These are phyloP conservation scores for Cinclus cinclus DNA, from an alignment of 2,113 vertebrate species.

Conservation along the genomic window DNA sequence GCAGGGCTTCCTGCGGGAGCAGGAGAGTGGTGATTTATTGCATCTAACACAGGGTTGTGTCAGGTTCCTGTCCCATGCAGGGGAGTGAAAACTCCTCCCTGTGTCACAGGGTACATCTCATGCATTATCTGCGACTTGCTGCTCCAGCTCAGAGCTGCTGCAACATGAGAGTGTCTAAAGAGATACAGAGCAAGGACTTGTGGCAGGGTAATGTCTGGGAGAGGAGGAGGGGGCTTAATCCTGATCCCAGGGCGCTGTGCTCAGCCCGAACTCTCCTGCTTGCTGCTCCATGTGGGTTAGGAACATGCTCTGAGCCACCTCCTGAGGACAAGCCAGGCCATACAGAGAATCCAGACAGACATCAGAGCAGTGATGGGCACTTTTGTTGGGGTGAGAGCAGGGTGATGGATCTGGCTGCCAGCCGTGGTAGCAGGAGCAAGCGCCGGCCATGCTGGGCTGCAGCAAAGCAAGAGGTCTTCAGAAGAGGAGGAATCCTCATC, in stretches of 20 bases:
- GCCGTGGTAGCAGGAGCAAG: neutral
- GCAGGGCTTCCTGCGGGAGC: neutral
- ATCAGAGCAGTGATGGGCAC: neutral
- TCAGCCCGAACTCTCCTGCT: neutral
- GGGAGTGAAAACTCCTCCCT: neutral
- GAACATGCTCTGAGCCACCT: neutral
- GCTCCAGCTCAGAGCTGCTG: neutral
- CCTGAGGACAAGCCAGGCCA: neutral
- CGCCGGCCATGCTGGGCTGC: neutral
- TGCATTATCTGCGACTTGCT: rapidly evolving
- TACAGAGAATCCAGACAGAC: neutral
- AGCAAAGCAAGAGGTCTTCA: neutral
- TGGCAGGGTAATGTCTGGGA: neutral
- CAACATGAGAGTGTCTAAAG: rapidly evolving
- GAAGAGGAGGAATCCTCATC: neutral
- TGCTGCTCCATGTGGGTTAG: rapidly evolving
- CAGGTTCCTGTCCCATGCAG: neutral
- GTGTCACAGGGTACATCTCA: rapidly evolving
- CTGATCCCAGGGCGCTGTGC: neutral
- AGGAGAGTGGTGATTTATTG: neutral
- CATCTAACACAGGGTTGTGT: rapidly evolving
- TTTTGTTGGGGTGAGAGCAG: neutral
- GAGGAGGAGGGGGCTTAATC: neutral
- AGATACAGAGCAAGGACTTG: neutral
- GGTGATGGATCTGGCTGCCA: neutral